Conservation (phyloP, 2,797 vertebrate species). For the Clarias platycephalus region DNA sequence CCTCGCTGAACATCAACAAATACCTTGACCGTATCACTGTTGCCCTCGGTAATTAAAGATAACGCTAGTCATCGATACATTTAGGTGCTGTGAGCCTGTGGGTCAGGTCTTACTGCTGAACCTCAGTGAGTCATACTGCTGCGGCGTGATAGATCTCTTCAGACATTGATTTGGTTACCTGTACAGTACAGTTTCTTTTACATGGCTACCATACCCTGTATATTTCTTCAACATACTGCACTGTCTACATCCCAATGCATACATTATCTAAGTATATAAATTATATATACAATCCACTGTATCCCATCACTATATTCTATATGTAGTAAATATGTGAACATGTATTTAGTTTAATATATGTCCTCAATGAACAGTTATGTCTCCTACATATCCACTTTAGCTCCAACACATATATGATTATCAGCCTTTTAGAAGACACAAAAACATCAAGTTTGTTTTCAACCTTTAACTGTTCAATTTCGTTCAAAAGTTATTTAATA, state of each 20-base stretch:
- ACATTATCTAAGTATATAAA: background rate
- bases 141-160: background rate
- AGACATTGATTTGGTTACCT: background rate
- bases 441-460: too few species aligned
- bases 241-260: background rate
- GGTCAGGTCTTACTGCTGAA: background rate
- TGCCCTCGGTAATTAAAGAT: conserved; percentile 78
- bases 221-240: background rate
- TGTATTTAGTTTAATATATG: too few species aligned
- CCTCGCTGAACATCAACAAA: conserved; percentile 85
- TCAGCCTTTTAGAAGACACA: too few species aligned
- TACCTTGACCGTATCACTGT: conserved; percentile 77
- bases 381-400: too few species aligned
- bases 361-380: too few species aligned
- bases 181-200: background rate
- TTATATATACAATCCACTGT: background rate
- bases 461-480: too few species aligned
- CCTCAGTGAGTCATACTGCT: background rate
- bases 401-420: too few species aligned
- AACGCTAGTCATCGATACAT: background rate
- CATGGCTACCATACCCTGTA: background rate
- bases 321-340: too few species aligned
- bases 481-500: too few species aligned
- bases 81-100: background rate
- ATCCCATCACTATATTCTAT: background rate